These are phyloP conservation scores for Aricia artaxerxes DNA, from an alignment of 2,888 invertebrate genomes.

Conservation along the genomic window DNA sequence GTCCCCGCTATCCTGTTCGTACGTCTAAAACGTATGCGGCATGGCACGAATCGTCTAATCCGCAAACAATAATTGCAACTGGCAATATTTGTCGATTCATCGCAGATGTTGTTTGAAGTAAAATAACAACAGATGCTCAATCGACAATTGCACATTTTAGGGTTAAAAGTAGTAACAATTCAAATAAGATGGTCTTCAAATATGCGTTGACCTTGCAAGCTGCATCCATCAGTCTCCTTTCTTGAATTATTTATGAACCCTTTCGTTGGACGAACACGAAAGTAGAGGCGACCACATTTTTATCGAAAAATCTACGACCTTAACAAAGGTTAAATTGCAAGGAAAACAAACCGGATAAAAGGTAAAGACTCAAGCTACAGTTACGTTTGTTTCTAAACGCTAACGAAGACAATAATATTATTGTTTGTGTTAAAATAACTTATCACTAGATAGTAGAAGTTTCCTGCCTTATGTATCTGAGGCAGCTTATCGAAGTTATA, in stretches of 20 bases:
- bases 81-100: background rate
- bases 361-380: background rate
- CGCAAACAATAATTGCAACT: conserved; percentile 12
- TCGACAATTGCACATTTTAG: background rate
- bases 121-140: background rate
- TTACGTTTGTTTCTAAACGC: background rate
- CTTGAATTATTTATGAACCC: conserved; percentile 14
- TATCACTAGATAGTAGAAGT: background rate
- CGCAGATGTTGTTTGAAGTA: background rate
- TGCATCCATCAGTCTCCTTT: conserved; percentile 15
- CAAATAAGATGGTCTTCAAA: conserved; percentile 4
- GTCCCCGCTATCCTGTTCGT: conserved; percentile 44
- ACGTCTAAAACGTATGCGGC: conserved; percentile 19
- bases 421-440: background rate
- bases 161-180: background rate
- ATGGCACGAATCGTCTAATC: conserved; percentile 1
- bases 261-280: conserved; percentile 9
- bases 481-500: background rate
- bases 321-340: conserved; percentile 10
- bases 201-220: conserved; percentile 4
- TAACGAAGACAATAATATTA: background rate
- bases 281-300: conserved; percentile 15
- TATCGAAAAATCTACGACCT: conserved; percentile 4
- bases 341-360: conserved; percentile 15
- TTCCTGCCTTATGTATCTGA: background rate